phyloP scores from a whole-genome alignment of 1,140 invertebrate genomes.

The Ganaspis sp. region DNA sequence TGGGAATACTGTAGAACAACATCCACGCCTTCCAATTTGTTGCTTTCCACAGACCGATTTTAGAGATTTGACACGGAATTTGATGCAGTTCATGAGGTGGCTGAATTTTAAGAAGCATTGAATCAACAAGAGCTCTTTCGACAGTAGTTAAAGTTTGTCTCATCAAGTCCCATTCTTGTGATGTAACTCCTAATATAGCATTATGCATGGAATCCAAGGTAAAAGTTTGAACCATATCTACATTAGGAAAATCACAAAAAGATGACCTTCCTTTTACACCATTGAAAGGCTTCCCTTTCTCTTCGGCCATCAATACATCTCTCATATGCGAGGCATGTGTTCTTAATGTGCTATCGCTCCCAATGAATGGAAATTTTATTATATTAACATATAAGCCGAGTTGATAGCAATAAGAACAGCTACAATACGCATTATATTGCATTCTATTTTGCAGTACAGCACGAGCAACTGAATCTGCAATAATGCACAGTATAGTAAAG shows the following conservation, averaged over 20 bases:
- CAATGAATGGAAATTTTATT: constrained; percentile 32
- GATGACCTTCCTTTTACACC: constrained; percentile 38
- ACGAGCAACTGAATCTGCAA: too few species aligned
- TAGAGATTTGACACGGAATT: not conserved
- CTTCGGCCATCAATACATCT: constrained; percentile 22
- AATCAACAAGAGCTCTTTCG: constrained; percentile 31
- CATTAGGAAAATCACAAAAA: not conserved
- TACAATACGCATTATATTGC: constrained; percentile 30
- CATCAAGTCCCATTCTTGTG: constrained; percentile 39
- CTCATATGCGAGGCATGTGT: constrained; percentile 33
- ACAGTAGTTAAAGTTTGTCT: constrained; percentile 17
- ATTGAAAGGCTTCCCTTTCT: not conserved
- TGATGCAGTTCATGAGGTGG: too few species aligned
- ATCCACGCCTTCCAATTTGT: constrained; percentile 36
- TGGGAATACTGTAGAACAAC: constrained; percentile 40
- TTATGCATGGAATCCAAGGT: too few species aligned
- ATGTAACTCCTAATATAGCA: constrained; percentile 38
- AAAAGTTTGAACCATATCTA: constrained; percentile 44
- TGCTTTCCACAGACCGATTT: constrained; percentile 39
- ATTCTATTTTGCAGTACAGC: constrained; percentile 41
- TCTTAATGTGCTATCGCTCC: constrained; percentile 29
- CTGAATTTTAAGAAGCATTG: constrained; percentile 33
- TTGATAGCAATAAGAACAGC: not conserved
- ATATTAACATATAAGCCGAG: not conserved
- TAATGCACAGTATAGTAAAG: not conserved